Evolutionary conservation across 2,888 invertebrate species (phyloP), one percentile per base, ranked within the genome.

Genomic region (Sthenelais limicola): DNA sequence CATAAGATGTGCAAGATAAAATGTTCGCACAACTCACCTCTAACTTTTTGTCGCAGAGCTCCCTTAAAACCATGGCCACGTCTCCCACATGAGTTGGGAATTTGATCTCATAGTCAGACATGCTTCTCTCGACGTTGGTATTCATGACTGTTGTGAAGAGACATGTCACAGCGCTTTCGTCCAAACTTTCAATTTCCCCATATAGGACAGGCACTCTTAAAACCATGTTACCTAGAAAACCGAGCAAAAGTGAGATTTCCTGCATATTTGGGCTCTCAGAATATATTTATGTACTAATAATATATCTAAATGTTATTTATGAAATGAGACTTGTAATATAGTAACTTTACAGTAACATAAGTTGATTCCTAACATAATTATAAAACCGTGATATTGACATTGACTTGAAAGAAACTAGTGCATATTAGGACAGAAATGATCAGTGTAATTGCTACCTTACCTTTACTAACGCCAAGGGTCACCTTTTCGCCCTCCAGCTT

Each of bases 131-230:
- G 21, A 74, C 77, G 15, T 71, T 69, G 0, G 79, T 76, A 72
- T 82, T 80, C 76, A 78, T 81, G 4, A 87, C 84, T 67, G 81
- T 82, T 26, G 80, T 78, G 68, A 89, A 83, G 32, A 90, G 78
- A 28, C 82, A 80, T 4, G 89, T 89, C 0, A 90, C 87, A 1
- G 90, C 89, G 83, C 89, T 89, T 80, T 90, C 90, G 15, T 82
- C 86, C 30, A 90, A 73, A 43, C 78, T 81, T 76, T 89, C 88
- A 9, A 89, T 87, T n/a, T 86, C 80, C 5, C 90, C 90, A 82
- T 90, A 90, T 43, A 90, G 78, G 15, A 90, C 85, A 18, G 90
- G 90, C 24, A 90, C 86, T 58, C 90, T 82, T n/a, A 90, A 79
- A 12, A 90, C 84, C 62, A 86, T 78, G 76, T 88, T 86, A 28